Base-by-base conservation (phyloP, 2,888 invertebrate species). In the Syrphus vitripennis region DNA sequence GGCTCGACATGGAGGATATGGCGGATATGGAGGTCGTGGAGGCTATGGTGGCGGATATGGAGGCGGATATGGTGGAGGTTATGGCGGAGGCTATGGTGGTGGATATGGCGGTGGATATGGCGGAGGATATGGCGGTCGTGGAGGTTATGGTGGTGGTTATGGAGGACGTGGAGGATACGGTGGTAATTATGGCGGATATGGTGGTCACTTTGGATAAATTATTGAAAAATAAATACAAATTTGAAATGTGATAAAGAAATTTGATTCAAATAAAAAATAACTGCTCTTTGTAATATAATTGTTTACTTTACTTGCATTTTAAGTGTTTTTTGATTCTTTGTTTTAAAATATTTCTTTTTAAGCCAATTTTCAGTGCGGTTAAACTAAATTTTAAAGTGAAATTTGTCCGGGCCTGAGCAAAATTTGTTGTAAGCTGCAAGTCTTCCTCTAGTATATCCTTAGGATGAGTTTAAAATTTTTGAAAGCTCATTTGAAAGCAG, bases 31-130 rank as follows among this genome's bases (percentile, higher is more conserved):
- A 9, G 87, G 87, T n/a, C 74, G 83, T 72, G 81, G 81, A 10
- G 78, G 26, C 5, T 59, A 72, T 19, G 81, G 87, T 12, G 63
- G 88, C 2, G n/a, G n/a, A n/a, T 77, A 42, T 26, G 79, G 87
- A 14, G 42, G 78, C 0, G 37, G 71, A 1, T 72, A 70, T 50
- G 75, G 75, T 53, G 82, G 86, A 1, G 83, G 79, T 6, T 72
- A 57, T 31, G 69, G 76, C 16, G 72, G 80, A 2, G 67, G 65
- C 0, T 61, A 21, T 29, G 26, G 59, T 40, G 65, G 81, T 0
- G 61, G 74, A 6, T 61, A 67, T 1, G 83, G 89, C 4, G 88
- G 89, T 57, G 89, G 90, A 6, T 89, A 86, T 88, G 88, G 88
- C 4, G 84, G 88, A 1, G 40, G 69, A 3, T 78, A 80, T 71